phyloP scores from a whole-genome alignment of 2,113 vertebrate species.

The Hippocampus zosterae region DNA sequence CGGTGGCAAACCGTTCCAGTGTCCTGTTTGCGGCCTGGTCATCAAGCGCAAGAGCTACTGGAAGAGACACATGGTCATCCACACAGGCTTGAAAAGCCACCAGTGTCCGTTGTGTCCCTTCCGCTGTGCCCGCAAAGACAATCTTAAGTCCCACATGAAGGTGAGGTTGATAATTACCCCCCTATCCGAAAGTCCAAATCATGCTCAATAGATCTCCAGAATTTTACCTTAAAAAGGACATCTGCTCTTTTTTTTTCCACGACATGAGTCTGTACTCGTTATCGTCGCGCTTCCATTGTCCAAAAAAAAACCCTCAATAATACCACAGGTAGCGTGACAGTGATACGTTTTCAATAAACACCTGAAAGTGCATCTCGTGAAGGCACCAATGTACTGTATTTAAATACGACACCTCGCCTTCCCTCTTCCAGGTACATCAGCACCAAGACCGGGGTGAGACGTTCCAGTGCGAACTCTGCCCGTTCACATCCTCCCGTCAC shows the following conservation, averaged over 20 bases:
- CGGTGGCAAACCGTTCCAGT: slow-evolving; percentile 96
- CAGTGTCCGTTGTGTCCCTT: slow-evolving; percentile 98
- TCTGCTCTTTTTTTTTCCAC: too few relatives aligned
- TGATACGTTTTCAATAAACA: too few relatives aligned
- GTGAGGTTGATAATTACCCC: slow-evolving; percentile 62
- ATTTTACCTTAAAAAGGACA: neutral
- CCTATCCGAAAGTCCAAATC: neutral
- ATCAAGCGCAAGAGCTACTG: slow-evolving; percentile 99
- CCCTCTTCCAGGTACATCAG: slow-evolving; percentile 87
- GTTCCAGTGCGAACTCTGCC: slow-evolving; percentile 97
- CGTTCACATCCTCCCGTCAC: slow-evolving; percentile 98
- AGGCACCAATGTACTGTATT: neutral
- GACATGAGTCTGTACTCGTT: too few relatives aligned
- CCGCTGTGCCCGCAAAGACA: slow-evolving; percentile 99
- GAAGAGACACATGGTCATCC: slow-evolving; percentile 99
- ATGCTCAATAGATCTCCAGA: neutral
- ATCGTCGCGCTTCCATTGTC: too few relatives aligned
- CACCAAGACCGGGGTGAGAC: slow-evolving; percentile 99
- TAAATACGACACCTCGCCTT: slow-evolving; percentile 16
- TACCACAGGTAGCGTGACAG: too few relatives aligned
- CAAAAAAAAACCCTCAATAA: too few relatives aligned
- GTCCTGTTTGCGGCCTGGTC: slow-evolving; percentile 96
- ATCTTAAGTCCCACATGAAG: slow-evolving; percentile 99
- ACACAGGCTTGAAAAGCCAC: slow-evolving; percentile 98
- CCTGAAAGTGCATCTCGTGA: too few relatives aligned